Evolutionary conservation across 2,113 vertebrate genomes (phyloP).

Genomic region (Ahaetulla prasina): DNA sequence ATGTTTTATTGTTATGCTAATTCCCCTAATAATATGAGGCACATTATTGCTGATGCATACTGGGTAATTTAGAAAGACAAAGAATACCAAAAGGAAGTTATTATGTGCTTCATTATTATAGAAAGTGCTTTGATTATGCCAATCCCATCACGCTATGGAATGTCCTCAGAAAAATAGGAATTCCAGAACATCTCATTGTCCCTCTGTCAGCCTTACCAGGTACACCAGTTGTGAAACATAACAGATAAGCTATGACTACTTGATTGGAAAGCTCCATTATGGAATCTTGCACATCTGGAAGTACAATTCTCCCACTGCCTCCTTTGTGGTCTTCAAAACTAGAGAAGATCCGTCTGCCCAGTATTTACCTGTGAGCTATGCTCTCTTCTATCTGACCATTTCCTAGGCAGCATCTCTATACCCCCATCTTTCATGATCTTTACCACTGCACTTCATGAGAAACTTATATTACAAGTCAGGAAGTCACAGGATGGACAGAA

Average conservation of each 20-base stretch:
- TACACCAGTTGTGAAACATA: background rate
- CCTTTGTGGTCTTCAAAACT: background rate
- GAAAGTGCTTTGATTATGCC: background rate
- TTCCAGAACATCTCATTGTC: background rate
- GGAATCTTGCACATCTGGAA: background rate
- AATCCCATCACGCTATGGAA: background rate
- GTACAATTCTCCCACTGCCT: background rate
- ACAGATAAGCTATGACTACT: background rate
- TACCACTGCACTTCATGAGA: background rate
- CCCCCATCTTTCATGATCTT: background rate
- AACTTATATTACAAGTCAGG: background rate
- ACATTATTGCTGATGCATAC: background rate
- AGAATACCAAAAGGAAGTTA: background rate
- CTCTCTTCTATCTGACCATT: background rate
- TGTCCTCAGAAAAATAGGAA: background rate
- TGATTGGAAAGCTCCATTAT: background rate
- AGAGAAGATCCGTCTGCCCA: background rate
- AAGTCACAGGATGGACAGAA: background rate
- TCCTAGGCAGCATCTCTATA: background rate
- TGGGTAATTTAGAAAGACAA: background rate
- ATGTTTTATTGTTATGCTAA: background rate
- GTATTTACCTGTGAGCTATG: background rate
- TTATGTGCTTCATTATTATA: background rate
- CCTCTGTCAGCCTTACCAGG: background rate
- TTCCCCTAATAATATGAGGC: background rate